A percentile compares a stretch with the other conserved stretches of the same genome.
phyloP scores from a whole-genome alignment of 2,888 invertebrate genomes.

The Pandemis heparana region DNA sequence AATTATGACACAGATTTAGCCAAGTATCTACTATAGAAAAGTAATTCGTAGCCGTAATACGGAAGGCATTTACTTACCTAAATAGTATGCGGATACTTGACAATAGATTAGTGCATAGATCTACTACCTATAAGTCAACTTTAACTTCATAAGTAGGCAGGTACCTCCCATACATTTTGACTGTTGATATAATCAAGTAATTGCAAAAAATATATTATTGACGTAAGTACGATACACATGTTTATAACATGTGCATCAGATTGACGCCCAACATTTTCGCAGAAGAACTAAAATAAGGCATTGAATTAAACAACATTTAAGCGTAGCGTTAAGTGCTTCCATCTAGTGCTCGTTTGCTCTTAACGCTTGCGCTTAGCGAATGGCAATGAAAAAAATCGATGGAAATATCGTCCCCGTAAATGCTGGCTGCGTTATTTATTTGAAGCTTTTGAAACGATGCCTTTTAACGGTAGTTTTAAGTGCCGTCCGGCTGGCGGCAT shows the following conservation, averaged over 20 bases:
- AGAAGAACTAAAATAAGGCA: neutral
- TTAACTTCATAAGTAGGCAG: no score
- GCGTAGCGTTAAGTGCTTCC: slow-evolving; percentile 25
- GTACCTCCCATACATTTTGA: no score
- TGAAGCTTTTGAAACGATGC: slow-evolving; percentile 76
- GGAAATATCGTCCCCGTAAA: slow-evolving; percentile 72
- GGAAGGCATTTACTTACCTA: no score
- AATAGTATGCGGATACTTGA: no score
- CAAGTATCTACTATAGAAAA: no score
- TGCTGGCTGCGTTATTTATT: slow-evolving; percentile 79
- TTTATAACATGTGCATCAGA: neutral
- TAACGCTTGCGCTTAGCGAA: slow-evolving; percentile 42
- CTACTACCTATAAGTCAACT: no score
- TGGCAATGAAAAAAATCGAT: slow-evolving; percentile 68
- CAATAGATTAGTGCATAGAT: no score
- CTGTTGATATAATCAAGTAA: no score
- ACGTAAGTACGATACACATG: no score
- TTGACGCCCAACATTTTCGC: neutral
- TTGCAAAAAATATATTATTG: no score
- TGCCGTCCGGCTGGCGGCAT: slow-evolving; percentile 65
- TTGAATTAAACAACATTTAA: slow-evolving; percentile 25
- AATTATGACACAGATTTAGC: no score
- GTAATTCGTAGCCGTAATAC: no score
- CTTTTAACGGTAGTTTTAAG: slow-evolving; percentile 82
- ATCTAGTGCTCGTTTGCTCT: slow-evolving; percentile 29